Conservation (phyloP, 1,140 invertebrate species). For the Plodia interpunctella region DNA sequence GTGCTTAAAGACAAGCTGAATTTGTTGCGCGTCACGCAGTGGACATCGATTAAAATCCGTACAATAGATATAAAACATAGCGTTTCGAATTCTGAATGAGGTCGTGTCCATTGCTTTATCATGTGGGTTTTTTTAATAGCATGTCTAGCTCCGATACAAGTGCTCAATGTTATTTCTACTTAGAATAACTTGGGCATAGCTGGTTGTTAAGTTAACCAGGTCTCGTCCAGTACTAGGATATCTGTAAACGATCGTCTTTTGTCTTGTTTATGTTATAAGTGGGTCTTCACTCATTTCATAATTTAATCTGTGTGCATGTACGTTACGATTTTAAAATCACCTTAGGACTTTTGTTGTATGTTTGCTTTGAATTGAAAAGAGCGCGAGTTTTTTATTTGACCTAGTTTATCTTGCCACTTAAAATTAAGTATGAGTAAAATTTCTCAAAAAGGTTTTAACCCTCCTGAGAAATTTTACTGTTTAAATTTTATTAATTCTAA, state of each 20-base stretch:
- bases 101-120: constrained; percentile 58
- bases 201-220: constrained; percentile 19
- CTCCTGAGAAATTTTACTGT: too few species aligned
- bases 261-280: constrained; percentile 26
- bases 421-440: too few species aligned
- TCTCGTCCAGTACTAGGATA: constrained; percentile 3
- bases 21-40: too few species aligned
- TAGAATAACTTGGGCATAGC: constrained; percentile 32
- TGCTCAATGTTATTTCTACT: constrained; percentile 38
- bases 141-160: constrained; percentile 41
- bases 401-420: too few species aligned
- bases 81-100: constrained; percentile 9
- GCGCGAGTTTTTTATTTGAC: too few species aligned
- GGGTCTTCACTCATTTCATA: constrained; percentile 67
- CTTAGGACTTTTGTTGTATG: too few species aligned
- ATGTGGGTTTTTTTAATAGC: constrained; percentile 77
- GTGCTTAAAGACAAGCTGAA: too few species aligned
- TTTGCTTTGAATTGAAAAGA: too few species aligned
- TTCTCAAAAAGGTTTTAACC: too few species aligned
- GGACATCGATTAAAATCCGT: too few species aligned
- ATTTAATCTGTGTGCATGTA: background rate
- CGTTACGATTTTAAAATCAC: too few species aligned
- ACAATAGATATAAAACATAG: background rate
- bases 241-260: background rate
- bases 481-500: too few species aligned